Percentiles rank a stretch among this genome's conserved stretches.
These are phyloP conservation scores for Melipona quadrifasciata DNA, from an alignment of 1,140 invertebrate species.

Conservation along the genomic window DNA sequence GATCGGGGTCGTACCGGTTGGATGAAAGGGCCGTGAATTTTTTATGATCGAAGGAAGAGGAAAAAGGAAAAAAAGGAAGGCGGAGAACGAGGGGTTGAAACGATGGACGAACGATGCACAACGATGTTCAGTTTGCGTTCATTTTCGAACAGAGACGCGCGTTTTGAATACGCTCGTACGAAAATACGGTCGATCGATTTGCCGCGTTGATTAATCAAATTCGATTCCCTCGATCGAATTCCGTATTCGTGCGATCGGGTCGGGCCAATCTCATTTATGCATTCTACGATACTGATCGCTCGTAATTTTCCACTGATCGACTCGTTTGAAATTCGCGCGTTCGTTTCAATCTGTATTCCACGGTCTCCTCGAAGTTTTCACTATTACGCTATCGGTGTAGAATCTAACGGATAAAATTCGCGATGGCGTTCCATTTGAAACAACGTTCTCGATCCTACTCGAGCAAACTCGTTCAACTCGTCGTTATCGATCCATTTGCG, in stretches of 20 bases:
- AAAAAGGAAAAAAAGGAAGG: no score
- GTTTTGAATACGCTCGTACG: not conserved
- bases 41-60: not conserved
- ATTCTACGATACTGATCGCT: conserved; percentile 30
- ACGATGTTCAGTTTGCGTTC: not conserved
- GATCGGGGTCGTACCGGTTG: not conserved
- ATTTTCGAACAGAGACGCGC: not conserved
- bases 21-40: conserved; percentile 7
- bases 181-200: not conserved
- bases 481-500: no score
- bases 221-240: not conserved
- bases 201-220: not conserved
- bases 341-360: conserved; percentile 16
- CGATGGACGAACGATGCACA: not conserved
- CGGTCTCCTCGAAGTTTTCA: not conserved
- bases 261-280: conserved; percentile 19
- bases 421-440: not conserved
- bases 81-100: not conserved
- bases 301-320: conserved; percentile 40
- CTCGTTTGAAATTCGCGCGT: conserved; percentile 30
- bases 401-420: not conserved
- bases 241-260: conserved; percentile 6
- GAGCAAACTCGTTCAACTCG: not conserved
- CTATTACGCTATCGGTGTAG: not conserved
- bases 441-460: no score